Percentiles rank a stretch among this genome's conserved stretches.
Conservation (phyloP, 2,888 invertebrate species). For the Patella pellucida region DNA sequence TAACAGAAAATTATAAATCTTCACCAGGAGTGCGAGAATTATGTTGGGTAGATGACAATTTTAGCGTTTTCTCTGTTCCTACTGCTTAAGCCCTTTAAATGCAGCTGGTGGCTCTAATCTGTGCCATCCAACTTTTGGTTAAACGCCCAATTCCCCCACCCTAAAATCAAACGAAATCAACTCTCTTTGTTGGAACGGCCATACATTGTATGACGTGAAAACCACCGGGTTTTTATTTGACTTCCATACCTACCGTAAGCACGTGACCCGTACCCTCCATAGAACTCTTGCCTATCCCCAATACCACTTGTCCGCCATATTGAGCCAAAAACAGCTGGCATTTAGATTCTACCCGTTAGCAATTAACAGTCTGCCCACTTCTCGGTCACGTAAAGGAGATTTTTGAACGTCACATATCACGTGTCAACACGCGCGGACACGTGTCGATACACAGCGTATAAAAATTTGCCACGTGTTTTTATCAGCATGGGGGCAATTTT, state of each 20-base stretch:
- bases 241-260: background rate
- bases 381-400: constrained; percentile 12
- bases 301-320: constrained; percentile 1
- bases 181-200: background rate
- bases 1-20: too few species aligned
- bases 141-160: background rate
- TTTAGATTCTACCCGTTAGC: constrained; percentile 3
- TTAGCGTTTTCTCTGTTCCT: too few species aligned
- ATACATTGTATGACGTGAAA: background rate
- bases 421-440: background rate
- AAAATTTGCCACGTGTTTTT: background rate
- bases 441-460: constrained; percentile 4
- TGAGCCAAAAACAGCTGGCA: background rate
- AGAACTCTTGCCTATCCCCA: background rate
- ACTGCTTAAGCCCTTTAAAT: background rate
- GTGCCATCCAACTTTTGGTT: background rate
- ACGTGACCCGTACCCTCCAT: constrained; percentile 9
- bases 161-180: constrained; percentile 11
- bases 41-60: too few species aligned
- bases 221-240: background rate
- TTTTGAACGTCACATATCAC: constrained; percentile 1
- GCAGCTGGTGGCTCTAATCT: constrained; percentile 3
- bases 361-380: constrained; percentile 11
- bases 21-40: too few species aligned
- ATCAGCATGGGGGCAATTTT: constrained; percentile 9